A percentile compares a stretch with the other conserved stretches of the same genome.
These are phyloP conservation scores for Trematomus loennbergii DNA, from an alignment of 2,113 vertebrate genomes.

Conservation along the genomic window DNA sequence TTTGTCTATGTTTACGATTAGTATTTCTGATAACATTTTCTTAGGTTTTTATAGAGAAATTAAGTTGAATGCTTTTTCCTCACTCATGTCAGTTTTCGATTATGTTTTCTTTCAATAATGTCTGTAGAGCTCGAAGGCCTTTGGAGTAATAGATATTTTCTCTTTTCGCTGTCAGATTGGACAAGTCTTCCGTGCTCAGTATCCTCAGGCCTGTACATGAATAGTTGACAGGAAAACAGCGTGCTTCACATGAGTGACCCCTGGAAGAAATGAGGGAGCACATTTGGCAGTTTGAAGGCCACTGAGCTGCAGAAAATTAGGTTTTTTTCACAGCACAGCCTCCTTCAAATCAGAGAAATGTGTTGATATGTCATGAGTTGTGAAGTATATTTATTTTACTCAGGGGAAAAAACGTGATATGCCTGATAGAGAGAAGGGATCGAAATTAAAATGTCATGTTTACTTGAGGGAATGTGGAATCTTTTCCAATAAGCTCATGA, in stretches of 20 bases:
- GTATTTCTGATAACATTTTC: neutral
- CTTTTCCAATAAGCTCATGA: constrained; percentile 4
- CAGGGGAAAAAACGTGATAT: neutral
- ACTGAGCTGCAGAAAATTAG: constrained; percentile 31
- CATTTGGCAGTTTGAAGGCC: constrained; percentile 49
- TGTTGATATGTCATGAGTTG: constrained; percentile 43
- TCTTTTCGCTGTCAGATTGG: constrained; percentile 53
- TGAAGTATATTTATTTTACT: constrained; percentile 25
- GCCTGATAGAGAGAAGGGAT: constrained; percentile 10
- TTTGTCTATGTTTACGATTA: neutral
- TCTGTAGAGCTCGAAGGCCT: constrained; percentile 19
- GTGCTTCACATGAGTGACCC: constrained; percentile 58
- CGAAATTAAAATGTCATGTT: constrained; percentile 43
- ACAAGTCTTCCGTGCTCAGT: constrained; percentile 30
- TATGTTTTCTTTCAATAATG: neutral
- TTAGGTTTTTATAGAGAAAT: neutral
- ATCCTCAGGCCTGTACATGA: constrained; percentile 48
- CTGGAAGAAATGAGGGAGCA: constrained; percentile 33
- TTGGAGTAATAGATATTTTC: constrained; percentile 38
- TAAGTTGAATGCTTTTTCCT: neutral
- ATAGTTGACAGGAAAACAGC: constrained; percentile 44
- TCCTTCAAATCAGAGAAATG: constrained; percentile 41
- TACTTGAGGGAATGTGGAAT: constrained; percentile 5
- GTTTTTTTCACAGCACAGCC: constrained; percentile 27
- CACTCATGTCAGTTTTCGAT: constrained; percentile 11